Evolutionary conservation across 2,113 vertebrate genomes (phyloP), one percentile per base, ranked within the genome.

Genomic region (Sturnus vulgaris): DNA sequence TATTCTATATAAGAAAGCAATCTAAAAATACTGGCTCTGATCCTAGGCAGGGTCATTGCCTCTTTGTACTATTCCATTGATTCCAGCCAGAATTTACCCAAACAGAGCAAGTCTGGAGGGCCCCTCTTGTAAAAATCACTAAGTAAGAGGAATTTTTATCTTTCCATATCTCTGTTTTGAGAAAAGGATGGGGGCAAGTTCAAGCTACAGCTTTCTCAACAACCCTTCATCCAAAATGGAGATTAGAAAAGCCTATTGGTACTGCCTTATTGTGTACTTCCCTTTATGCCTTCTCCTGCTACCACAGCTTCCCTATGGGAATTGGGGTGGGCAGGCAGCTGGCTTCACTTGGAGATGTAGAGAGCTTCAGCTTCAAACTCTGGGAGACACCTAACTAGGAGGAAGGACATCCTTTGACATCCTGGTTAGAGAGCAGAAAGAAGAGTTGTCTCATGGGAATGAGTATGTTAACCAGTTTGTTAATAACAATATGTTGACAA

Each of bases 1-100:
- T 91, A 92, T 83, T 86, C 82, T 81, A 73, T 89, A 82, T 44
- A 88, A 77, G 47, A 90, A 92, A 73, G 28, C n/a, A 57, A 69
- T 80, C 52, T 80, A 53, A 80, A 94, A 81, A n/a, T 15, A 60
- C 9, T 82, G 72, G 76, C 72, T 46, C 76, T 52, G 60, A 49
- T 92, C 52, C 76, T 66, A 71, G 44, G 82, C 35, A 55, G 55
- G 56, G 57, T 84, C 1, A 3, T n/a, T 82, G 85, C 57, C 57
- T 91, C 50, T 88, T 53, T 70, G 47, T 47, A 42, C 81, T 79
- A 37, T 52, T 88, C 30, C 42, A 77, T 6, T 76, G 35, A 61
- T 70, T 85, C 30, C 71, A 84, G 86, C 9, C 25, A 86, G 55
- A 87, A 80, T 42, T 85, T 46, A 94, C 33, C n/a, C 47, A 63